Conservation (phyloP, 2,113 vertebrate genomes). For the Microcebus jonahi region DNA sequence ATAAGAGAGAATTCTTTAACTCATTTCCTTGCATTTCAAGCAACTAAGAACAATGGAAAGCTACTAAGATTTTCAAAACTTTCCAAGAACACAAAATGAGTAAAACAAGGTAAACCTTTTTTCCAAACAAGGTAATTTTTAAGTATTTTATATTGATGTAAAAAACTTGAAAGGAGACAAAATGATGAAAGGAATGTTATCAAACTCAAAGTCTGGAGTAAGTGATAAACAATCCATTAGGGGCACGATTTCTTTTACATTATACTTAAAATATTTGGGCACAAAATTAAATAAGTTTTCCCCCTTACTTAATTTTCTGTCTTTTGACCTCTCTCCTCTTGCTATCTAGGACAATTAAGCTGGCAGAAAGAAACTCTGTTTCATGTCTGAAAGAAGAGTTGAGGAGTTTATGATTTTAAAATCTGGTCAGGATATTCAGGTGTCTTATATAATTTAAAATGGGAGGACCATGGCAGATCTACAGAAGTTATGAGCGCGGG, state of each 20-base stretch:
- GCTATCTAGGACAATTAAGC: not conserved
- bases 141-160: not conserved
- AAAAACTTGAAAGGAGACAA: not conserved
- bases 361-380: not conserved
- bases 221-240: not conserved
- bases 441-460: not conserved
- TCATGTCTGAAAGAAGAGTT: not conserved
- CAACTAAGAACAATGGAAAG: slow-evolving; percentile 46
- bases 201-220: not conserved
- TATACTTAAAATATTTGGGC: not conserved
- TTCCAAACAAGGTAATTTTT: not conserved
- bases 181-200: not conserved
- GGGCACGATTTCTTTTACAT: not conserved
- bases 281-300: not conserved
- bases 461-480: not conserved
- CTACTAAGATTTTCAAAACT: not conserved
- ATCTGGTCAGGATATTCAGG: not conserved
- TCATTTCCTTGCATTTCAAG: not conserved
- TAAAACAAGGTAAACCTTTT: not conserved
- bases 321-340: not conserved
- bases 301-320: not conserved
- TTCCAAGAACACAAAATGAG: not conserved
- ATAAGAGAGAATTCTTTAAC: not conserved
- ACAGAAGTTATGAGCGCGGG: not conserved
- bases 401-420: not conserved